phyloP scores from a whole-genome alignment of 2,888 invertebrate genomes.

The Rhyacophila evoluta region DNA sequence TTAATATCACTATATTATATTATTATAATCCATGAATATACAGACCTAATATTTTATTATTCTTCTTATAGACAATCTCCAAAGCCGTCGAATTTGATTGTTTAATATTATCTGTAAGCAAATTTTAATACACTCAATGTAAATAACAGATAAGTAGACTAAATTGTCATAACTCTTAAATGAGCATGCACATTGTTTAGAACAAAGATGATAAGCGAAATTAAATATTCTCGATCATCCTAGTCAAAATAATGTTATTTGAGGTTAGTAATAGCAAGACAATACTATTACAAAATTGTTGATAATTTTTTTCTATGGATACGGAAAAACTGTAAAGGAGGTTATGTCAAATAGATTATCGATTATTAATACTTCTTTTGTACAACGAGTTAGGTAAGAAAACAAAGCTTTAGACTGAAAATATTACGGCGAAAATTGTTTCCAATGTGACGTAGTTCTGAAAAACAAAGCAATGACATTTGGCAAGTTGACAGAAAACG shows the following conservation, averaged over 20 bases:
- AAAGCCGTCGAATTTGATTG: background rate
- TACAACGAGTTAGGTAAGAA: background rate
- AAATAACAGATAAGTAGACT: too few species aligned
- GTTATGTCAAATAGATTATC: conserved; percentile 1
- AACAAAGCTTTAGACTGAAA: background rate
- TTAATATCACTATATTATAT: too few species aligned
- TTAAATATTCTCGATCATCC: too few species aligned
- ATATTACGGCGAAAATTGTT: conserved; percentile 17
- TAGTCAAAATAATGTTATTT: background rate
- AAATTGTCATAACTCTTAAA: background rate
- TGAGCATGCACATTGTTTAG: background rate
- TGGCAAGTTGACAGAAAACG: conserved; percentile 52
- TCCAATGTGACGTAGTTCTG: conserved; percentile 32
- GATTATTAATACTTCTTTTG: background rate
- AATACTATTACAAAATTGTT: background rate
- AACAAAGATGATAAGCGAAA: background rate
- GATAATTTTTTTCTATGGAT: background rate
- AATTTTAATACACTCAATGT: background rate
- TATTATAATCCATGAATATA: too few species aligned
- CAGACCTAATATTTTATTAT: background rate
- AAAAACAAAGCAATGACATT: conserved; percentile 51
- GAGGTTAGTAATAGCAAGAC: background rate
- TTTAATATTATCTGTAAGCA: background rate
- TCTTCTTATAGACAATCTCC: background rate
- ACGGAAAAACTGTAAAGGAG: background rate